phyloP scores from a whole-genome alignment of 2,113 vertebrate genomes.

The Chlorodrepanis virens region DNA sequence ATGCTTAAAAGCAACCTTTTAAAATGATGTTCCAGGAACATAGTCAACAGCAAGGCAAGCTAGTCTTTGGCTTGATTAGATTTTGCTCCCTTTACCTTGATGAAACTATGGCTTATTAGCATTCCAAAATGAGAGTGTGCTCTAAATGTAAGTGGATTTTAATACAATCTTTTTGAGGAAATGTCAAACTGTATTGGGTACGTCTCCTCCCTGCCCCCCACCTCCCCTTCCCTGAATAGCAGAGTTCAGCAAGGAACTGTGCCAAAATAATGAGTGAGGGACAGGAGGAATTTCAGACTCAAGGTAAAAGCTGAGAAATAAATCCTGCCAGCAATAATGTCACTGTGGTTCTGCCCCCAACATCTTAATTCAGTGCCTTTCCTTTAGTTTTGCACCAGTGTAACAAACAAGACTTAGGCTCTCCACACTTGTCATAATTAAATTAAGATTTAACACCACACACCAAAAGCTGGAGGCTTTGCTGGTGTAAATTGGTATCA shows the following conservation, averaged over 20 bases:
- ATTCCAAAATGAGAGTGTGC: conserved; percentile 67
- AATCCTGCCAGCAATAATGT: background rate
- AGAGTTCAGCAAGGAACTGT: conserved; percentile 62
- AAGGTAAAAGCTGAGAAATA: conserved; percentile 55
- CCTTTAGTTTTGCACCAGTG: accelerated
- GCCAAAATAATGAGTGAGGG: conserved; percentile 61
- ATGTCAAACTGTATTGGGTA: conserved; percentile 67
- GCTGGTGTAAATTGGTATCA: background rate
- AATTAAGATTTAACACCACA: conserved; percentile 9
- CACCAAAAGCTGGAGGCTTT: background rate
- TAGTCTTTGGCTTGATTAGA: conserved; percentile 62
- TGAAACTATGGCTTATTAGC: conserved; percentile 72
- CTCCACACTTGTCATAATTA: background rate
- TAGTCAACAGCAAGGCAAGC: conserved; percentile 23
- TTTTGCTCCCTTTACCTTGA: conserved; percentile 69
- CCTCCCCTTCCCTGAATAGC: conserved; percentile 12
- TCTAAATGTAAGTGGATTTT: conserved; percentile 75
- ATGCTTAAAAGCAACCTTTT: conserved; percentile 63
- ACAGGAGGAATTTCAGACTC: conserved; percentile 50
- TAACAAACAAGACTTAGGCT: background rate
- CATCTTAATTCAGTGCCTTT: background rate
- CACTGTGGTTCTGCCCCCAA: background rate
- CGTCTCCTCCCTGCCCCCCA: background rate
- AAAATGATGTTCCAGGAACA: conserved; percentile 42
- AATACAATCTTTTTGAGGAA: conserved; percentile 73